Evolutionary conservation across 2,888 invertebrate genomes (phyloP), one percentile per base, ranked within the genome.

Genomic region (Agrochola litura): DNA sequence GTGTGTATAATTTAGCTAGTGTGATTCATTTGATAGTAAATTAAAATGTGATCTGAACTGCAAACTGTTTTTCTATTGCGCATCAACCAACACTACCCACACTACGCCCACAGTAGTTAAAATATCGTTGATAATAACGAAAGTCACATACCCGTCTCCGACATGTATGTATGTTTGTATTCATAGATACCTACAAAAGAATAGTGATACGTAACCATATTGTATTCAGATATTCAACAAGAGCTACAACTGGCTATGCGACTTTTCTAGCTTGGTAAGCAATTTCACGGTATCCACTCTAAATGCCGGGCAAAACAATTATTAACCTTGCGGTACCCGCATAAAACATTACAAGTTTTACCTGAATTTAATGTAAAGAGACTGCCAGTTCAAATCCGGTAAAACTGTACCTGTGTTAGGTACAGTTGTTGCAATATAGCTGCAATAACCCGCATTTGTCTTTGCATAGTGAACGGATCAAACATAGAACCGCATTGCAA

Each of bases 381-480:
- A 43, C 41, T 79, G 30, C 22, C 37, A 22, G 58, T 41, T 25
- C 8, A 43, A 63, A 43, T 43, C 25, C 37, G 0, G 54, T 37
- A 37, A 4, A 56, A 6, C 30, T 52, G 52, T 52, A 14, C 79
- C 52, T 52, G 52, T 22, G 22, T 9, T 22, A 79, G 83, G 84
- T 84, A 84, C 61, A 43, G 56, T 66, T 74, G 67, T 60, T 43
- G 58, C 88, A 86, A 79, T 86, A 88, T 61, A 52, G 43, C 71
- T 70, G 89, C 88, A 86, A 86, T 86, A 86, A 86, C 87, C 87
- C 73, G 69, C 84, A 84, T 88, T 83, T 75, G 87, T 77, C 77
- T 86, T 86, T 86, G 87, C 88, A 86, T 66, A 84, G 86, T 54
- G 76, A 86, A 71, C 88, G 84, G 88, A 88, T 86, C 85, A 88